Conservation (phyloP, 2,113 vertebrate species). For the Condylura cristata region DNA sequence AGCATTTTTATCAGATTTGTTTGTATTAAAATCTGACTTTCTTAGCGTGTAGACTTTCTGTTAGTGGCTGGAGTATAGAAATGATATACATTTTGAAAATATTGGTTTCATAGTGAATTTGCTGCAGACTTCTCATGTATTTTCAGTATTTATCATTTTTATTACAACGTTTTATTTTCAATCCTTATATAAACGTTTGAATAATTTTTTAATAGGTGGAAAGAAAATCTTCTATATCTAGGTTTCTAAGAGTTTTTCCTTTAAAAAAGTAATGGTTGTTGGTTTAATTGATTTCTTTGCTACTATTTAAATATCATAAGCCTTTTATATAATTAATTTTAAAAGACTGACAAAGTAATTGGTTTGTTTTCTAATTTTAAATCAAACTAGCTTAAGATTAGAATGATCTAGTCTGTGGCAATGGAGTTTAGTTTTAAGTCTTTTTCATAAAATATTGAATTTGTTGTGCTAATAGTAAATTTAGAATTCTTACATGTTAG, state of each 20-base stretch:
- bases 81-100: neutral
- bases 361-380: neutral
- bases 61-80: neutral
- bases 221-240: neutral
- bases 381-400: neutral
- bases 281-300: neutral
- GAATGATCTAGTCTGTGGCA: neutral
- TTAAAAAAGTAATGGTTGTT: neutral
- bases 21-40: neutral
- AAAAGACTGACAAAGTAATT: neutral
- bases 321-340: constrained; percentile 25
- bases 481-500: neutral
- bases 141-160: neutral
- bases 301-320: neutral
- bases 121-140: neutral
- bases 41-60: neutral
- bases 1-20: neutral
- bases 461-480: neutral
- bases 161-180: neutral
- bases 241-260: neutral
- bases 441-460: neutral
- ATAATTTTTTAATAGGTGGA: neutral
- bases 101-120: neutral
- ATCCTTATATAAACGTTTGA: neutral
- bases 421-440: neutral